A percentile compares a stretch with the other conserved stretches of the same genome.
Conservation (phyloP, 2,888 invertebrate genomes). For the Emmelina monodactyla region DNA sequence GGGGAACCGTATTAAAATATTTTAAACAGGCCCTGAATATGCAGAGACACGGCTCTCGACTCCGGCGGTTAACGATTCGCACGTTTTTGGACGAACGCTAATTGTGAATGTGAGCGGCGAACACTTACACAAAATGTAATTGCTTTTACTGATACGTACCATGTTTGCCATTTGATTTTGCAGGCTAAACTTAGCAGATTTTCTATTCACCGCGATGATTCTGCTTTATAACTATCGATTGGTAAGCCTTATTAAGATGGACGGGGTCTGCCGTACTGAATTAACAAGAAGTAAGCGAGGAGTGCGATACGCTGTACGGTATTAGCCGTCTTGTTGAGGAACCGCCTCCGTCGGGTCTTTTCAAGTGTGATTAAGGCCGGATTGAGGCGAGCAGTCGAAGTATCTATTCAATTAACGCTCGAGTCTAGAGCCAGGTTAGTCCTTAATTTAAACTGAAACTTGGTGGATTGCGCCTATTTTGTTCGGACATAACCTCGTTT, state of each 20-base stretch:
- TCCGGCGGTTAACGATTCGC: slow-evolving; percentile 60
- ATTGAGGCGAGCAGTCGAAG: slow-evolving; percentile 54
- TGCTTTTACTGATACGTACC: slow-evolving; percentile 51
- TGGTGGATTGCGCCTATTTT: slow-evolving; percentile 46
- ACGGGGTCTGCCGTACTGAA: slow-evolving; percentile 18
- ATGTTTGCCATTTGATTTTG: slow-evolving; percentile 39
- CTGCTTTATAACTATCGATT: not conserved
- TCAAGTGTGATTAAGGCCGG: slow-evolving; percentile 57
- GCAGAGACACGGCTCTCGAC: slow-evolving; percentile 58
- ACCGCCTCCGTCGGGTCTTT: slow-evolving; percentile 41
- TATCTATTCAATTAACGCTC: slow-evolving; percentile 62
- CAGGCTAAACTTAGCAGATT: slow-evolving; percentile 19
- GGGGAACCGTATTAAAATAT: slow-evolving; percentile 61
- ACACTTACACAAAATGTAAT: slow-evolving; percentile 61
- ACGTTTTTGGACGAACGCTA: slow-evolving; percentile 64
- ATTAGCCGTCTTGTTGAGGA: slow-evolving; percentile 41
- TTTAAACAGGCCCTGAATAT: slow-evolving; percentile 66
- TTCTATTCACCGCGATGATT: not conserved
- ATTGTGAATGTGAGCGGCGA: slow-evolving; percentile 63
- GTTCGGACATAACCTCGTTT: slow-evolving; percentile 27
- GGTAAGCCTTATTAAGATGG: slow-evolving; percentile 15
- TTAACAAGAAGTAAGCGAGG: slow-evolving; percentile 37
- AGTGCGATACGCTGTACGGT: slow-evolving; percentile 51
- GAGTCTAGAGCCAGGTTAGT: slow-evolving; percentile 38
- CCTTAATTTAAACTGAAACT: slow-evolving; percentile 49